Base-by-base conservation (phyloP, 2,888 invertebrate species). In the Parapristionchus giblindavisi region DNA sequence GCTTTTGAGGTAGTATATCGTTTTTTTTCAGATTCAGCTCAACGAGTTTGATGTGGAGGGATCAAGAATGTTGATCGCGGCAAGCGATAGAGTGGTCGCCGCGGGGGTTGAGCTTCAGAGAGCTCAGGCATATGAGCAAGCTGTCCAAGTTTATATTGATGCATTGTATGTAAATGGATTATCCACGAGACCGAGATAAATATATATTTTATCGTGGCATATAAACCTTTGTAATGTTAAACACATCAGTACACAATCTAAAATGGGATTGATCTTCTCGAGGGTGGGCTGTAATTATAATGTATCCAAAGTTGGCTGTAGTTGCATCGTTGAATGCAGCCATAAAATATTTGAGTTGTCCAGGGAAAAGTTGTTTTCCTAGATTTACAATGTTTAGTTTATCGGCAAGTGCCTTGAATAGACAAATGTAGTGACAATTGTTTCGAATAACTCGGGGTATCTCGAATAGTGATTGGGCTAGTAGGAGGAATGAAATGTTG, bases 381-480 rank as follows among this genome's bases (percentile, higher is more conserved):
- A 61, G n/a, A 6, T 36, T 61, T 11, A 38, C 38, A 3, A 61
- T 11, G 38, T 38, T 61, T 1, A 58, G 14, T 2, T 38, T 21
- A 38, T 61, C 60, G 2, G 60, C 38, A 1, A 61, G 36, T 1
- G 60, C 36, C 4, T 61, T 36, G 36, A 61, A 36, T 5, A 61
- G 60, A 17, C 29, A 29, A 24, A 61, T 61, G 60, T 61, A 61
- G 17, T 61, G 60, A 38, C 36, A 21, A 11, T 61, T 61, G 60
- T 61, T 61, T 1, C 60, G 17, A 3, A 58, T 34, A 11, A 58
- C 34, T 3, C 58, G 32, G 4, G 58, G 58, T 6, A 58, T 58
- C 34, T 58, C 58, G 38, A 61, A 61, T n/a, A 61, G 60, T 1
- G 60, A 61, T 21, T 61, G 60, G 6, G 60, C 34, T 3, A 61